A percentile compares a stretch with the other conserved stretches of the same genome.
phyloP scores from a whole-genome alignment of 2,797 vertebrate species.

The Varecia variegata region DNA sequence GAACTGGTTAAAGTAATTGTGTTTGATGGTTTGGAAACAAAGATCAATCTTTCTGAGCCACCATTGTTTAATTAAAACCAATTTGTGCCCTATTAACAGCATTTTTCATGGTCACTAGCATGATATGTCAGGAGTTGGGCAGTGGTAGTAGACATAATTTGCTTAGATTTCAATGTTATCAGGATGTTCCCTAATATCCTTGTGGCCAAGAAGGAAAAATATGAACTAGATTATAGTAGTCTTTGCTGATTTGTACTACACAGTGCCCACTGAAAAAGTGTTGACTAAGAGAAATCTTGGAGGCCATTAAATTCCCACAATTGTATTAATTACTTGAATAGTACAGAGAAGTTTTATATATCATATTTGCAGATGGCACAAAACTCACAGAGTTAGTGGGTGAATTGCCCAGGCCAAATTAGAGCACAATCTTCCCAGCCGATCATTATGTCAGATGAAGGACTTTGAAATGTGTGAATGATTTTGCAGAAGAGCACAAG shows the following conservation, averaged over 20 bases:
- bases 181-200: neutral
- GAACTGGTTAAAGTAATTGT: neutral
- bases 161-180: neutral
- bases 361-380: neutral
- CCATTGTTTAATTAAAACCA: neutral
- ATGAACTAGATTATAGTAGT: neutral
- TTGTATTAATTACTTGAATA: neutral
- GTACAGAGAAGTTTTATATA: neutral
- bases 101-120: neutral
- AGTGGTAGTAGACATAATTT: neutral
- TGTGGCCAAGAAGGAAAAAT: neutral
- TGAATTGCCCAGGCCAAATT: neutral
- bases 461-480: neutral
- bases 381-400: neutral
- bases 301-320: neutral
- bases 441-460: neutral
- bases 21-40: neutral
- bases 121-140: neutral
- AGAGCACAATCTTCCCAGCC: neutral
- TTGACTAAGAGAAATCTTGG: neutral
- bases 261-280: neutral
- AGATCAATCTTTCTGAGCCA: neutral
- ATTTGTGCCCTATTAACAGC: neutral
- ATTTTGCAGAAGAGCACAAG: neutral
- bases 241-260: neutral